Evolutionary conservation across 2,888 invertebrate species (phyloP), one percentile per base, ranked within the genome.

Genomic region (Eulithis prunata): DNA sequence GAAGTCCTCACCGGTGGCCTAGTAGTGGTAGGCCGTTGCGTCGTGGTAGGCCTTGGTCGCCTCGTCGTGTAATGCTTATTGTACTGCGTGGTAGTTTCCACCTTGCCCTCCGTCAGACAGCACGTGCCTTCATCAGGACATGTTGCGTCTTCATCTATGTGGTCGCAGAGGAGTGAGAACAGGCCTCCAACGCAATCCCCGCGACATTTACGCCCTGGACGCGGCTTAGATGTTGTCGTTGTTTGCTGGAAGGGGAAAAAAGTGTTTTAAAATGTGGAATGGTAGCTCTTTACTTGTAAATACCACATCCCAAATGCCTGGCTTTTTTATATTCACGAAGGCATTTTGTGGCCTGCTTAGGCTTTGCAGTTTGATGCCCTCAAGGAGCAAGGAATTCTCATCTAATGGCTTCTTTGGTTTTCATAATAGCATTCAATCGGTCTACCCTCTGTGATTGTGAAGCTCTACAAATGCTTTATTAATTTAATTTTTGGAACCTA

Each of bases 181-280:
- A 98, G 90, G 0, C 96, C 96, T 67, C 95, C 96, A 75, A 97
- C 96, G 87, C 98, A 98, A 81, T 97, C 97, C 0, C 98, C 98
- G 0, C 89, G 85, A 0, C 98, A 98, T 47, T 95, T 95, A 76
- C 94, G 87, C 0, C 89, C 85, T 0, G 87, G 82, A 0, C 89
- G 85, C 0, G 87, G 82, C 62, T 80, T 79, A 56, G 82, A 81
- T 0, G 84, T 80, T 0, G 88, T 89, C 5, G 90, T 90, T 11
- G 89, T 83, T 55, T 86, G 61, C 88, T 89, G 83, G 12, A 77
- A 75, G n/a, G 0, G 12, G 3, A n/a, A 45, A 1, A 12, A 57
- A 7, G 11, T 55, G 41, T 21, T 43, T 38, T 54, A 0, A 46
- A 46, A 13, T 46, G 13, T 8, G 13, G 13, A 13, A 46, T 46